These are phyloP conservation scores for Zapus hudsonius DNA, from an alignment of 2,113 vertebrate genomes.

Conservation along the genomic window DNA sequence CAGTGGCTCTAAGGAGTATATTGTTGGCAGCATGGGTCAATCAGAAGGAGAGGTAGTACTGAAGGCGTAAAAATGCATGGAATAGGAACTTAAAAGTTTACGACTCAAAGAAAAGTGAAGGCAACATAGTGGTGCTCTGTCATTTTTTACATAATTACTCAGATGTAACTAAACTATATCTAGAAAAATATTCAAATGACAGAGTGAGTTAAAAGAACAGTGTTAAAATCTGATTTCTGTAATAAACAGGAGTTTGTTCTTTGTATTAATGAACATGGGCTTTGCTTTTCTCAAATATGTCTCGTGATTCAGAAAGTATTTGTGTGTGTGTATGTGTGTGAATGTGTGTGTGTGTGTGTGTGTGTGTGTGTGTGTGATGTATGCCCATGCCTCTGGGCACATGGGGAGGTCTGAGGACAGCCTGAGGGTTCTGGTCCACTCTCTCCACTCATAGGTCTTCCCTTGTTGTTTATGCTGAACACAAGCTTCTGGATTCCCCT, in stretches of 20 bases:
- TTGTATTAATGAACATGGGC: background rate
- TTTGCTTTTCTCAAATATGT: background rate
- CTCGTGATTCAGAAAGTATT: no score
- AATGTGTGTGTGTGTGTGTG: no score
- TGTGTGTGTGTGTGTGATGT: no score
- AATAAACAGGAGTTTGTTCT: background rate
- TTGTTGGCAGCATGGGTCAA: background rate
- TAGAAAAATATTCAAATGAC: background rate
- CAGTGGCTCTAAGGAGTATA: background rate
- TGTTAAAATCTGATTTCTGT: background rate
- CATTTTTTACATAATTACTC: constrained; percentile 18
- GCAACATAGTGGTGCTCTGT: background rate
- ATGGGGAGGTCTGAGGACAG: no score
- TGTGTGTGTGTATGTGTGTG: no score
- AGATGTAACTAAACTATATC: background rate
- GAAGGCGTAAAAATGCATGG: background rate
- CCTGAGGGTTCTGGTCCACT: no score
- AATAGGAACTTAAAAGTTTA: background rate
- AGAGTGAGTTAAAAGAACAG: background rate
- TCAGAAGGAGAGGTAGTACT: background rate
- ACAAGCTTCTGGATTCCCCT: no score
- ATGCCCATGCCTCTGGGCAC: no score
- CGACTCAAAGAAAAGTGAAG: background rate
- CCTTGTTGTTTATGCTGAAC: no score
- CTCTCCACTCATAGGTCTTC: no score